Evolutionary conservation across 2,888 invertebrate species (phyloP).

Genomic region (Malthinus seriepunctatus): DNA sequence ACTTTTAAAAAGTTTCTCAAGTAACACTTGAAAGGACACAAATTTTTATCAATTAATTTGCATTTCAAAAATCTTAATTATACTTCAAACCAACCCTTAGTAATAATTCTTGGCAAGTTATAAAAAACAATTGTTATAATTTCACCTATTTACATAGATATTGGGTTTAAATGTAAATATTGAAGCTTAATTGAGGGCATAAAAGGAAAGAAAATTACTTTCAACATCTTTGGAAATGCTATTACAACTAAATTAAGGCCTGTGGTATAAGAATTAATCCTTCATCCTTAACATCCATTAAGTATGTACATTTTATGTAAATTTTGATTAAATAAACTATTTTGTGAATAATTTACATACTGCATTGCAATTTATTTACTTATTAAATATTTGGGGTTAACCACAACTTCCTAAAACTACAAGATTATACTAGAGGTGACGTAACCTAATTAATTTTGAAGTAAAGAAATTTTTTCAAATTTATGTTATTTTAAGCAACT

Average conservation of each 20-base stretch:
- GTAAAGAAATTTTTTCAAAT: too few relatives aligned
- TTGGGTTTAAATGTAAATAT: background rate
- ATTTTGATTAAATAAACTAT: slow-evolving; percentile 6
- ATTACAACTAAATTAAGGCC: slow-evolving; percentile 1
- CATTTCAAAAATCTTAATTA: too few relatives aligned
- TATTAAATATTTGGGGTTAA: too few relatives aligned
- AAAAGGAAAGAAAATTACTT: slow-evolving; percentile 2
- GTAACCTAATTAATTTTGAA: too few relatives aligned
- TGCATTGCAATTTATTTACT: background rate
- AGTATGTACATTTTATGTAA: slow-evolving; percentile 9
- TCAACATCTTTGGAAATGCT: background rate
- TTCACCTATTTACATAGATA: background rate
- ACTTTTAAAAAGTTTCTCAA: too few relatives aligned
- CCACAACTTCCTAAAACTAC: too few relatives aligned
- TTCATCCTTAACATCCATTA: background rate
- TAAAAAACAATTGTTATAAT: background rate
- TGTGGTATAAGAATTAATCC: background rate
- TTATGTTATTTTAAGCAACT: too few relatives aligned
- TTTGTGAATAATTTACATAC: slow-evolving; percentile 9
- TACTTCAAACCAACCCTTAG: too few relatives aligned
- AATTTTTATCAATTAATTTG: too few relatives aligned
- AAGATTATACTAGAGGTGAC: too few relatives aligned
- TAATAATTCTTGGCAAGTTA: too few relatives aligned
- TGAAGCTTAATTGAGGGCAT: background rate
- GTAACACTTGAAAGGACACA: too few relatives aligned